phyloP scores from a whole-genome alignment of 2,888 invertebrate species.

The Branchellion lobata region DNA sequence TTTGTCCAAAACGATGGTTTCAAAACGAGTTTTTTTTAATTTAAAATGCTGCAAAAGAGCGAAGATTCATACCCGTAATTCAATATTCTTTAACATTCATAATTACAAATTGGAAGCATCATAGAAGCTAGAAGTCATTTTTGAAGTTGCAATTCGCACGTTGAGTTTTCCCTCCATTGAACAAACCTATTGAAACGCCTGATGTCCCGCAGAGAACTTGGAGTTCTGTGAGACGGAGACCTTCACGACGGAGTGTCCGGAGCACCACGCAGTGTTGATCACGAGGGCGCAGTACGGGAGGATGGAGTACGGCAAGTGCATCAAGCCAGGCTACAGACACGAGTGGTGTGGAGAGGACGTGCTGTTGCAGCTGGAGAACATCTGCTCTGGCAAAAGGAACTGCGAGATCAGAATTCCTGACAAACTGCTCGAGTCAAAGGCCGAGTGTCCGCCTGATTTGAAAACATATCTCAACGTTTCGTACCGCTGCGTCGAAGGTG shows the following conservation, averaged over 20 bases:
- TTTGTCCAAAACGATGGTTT: no score
- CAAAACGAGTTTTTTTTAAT: no score
- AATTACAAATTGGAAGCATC: no score
- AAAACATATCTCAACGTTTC: conserved; percentile 50
- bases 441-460: conserved; percentile 49
- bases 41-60: no score
- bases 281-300: conserved; percentile 48
- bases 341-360: conserved; percentile 49
- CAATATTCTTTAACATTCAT: no score
- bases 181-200: no score
- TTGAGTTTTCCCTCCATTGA: no score
- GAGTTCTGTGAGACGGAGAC: conserved; percentile 47
- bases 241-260: conserved; percentile 47
- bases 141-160: no score
- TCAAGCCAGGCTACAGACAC: conserved; percentile 40
- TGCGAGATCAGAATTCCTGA: conserved; percentile 47
- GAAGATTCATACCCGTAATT: no score
- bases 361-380: conserved; percentile 46
- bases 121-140: no score
- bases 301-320: conserved; percentile 47
- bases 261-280: conserved; percentile 48
- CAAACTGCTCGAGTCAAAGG: conserved; percentile 41
- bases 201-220: conserved; percentile 2
- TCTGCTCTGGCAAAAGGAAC: conserved; percentile 47
- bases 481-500: conserved; percentile 50